Evolutionary conservation across 2,888 invertebrate species (phyloP), one percentile per base, ranked within the genome.

Genomic region (Phanerotoma sp.): DNA sequence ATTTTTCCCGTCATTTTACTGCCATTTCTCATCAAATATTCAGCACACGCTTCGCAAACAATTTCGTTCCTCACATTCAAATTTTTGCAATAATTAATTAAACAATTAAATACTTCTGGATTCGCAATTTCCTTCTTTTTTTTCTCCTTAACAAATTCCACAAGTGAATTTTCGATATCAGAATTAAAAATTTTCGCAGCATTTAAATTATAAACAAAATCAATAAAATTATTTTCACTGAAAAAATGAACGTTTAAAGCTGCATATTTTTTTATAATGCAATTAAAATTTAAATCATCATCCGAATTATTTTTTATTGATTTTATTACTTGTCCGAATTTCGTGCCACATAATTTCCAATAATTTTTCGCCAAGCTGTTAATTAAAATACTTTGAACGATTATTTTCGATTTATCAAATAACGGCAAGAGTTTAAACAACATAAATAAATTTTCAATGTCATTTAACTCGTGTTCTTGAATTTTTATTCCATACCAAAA

Each of bases 81-180:
- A 53, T 81, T 79, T 66, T 80, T 78, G 65, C 84, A 86, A 67
- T 84, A 86, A 64, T 85, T 83, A 68, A 86, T 79, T 38, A 87
- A 79, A 5, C 82, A 35, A 87, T 74, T n/a, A 88, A 72, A 1
- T 72, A 53, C 5, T 79, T 78, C 71, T 82, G 84, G 0, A 80
- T 76, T 67, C 80, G 83, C n/a, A n/a, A n/a, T n/a, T n/a, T n/a
- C n/a, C n/a, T n/a, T n/a, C n/a, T n/a, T n/a, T n/a, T n/a, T n/a
- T n/a, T n/a, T n/a, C n/a, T n/a, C n/a, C n/a, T n/a, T n/a, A 60
- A 87, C 77, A 66, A 85, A 86, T 61, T 84, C 81, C 69, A 84
- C 84, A 25, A 89, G 68, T 22, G 84, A 81, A 62, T 77, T 80
- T 63, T 85, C 82, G 30, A 87, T 74, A 10, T 51, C 35, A 10